Evolutionary conservation across 2,888 invertebrate genomes (phyloP), one percentile per base, ranked within the genome.

Genomic region (Drosophila demipolita): DNA sequence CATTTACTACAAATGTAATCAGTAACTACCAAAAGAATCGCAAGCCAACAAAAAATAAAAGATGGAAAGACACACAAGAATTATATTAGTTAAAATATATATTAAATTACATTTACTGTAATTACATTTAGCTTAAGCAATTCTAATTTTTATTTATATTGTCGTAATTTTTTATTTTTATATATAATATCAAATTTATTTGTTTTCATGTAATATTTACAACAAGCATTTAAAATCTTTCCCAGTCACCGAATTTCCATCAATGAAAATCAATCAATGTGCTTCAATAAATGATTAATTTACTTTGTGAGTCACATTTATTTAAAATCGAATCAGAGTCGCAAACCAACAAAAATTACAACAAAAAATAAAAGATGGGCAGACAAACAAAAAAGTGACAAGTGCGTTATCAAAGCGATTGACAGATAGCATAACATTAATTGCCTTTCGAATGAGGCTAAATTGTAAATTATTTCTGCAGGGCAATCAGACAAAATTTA

Each of bases 391-490:
- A 33, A 20, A 58, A 55, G 15, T 52, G 42, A 63, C 64, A 65
- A 63, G 55, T 26, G 57, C 32, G 73, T 76, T 88, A 85, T 85
- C 84, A 76, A 66, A 66, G 71, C 64, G 83, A 85, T 83, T 80
- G 23, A 54, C 17, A 55, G 55, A 45, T 45, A 45, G 67, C 75
- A 75, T 55, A 73, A 86, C 87, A 88, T 75, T 86, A 81, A 85
- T 88, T 85, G 76, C 68, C 83, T 83, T 86, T 78, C 69, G 80
- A 88, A 84, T 80, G 75, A 65, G 66, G 73, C 58, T 71, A 75
- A 86, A 83, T 89, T 85, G 68, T 59, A 77, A 83, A 78, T 87
- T 78, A 83, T 78, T 80, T 70, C 88, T 86, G 70, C 66, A 69
- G 75, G 80, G 75, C 80, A 85, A 88, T 73, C 87, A 78, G 70